A percentile compares a stretch with the other conserved stretches of the same genome.
phyloP scores from a whole-genome alignment of 2,113 vertebrate species.

The Brachypodius melanocephalos region DNA sequence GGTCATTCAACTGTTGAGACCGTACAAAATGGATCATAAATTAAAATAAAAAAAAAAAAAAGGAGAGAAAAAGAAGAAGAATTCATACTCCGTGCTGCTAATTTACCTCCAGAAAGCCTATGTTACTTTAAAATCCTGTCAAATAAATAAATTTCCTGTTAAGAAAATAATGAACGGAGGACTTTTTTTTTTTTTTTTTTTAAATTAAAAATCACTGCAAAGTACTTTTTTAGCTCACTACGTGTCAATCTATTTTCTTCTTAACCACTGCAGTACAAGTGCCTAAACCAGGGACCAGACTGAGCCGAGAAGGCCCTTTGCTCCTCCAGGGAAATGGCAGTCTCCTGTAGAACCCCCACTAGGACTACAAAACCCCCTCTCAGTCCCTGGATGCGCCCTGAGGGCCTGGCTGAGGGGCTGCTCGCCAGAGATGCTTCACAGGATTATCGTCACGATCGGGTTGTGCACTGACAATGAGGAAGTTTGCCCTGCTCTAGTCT shows the following conservation, averaged over 20 bases:
- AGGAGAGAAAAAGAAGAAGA: conserved; percentile 74
- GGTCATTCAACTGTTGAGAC: conserved; percentile 89
- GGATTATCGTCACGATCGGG: conserved; percentile 31
- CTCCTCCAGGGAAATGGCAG: conserved; percentile 55
- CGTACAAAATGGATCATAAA: conserved; percentile 92
- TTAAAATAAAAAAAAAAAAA: conserved; percentile 79
- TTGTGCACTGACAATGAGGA: conserved; percentile 64
- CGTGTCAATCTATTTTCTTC: conserved; percentile 22
- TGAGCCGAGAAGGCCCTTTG: conserved; percentile 40
- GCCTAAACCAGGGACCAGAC: conserved; percentile 68
- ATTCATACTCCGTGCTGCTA: conserved; percentile 81
- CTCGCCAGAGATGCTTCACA: conserved; percentile 54
- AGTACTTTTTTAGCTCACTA: conserved; percentile 59
- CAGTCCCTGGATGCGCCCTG: conserved; percentile 58
- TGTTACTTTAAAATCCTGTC: conserved; percentile 74
- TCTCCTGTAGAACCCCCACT: conserved; percentile 73
- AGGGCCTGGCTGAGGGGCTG: conserved; percentile 49
- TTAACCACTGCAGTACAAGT: conserved; percentile 75
- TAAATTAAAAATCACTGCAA: conserved; percentile 75
- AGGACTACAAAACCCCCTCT: conserved; percentile 13
- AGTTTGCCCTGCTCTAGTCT: conserved; percentile 63
- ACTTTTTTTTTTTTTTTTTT: conserved; percentile 45
- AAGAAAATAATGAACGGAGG: conserved; percentile 72
- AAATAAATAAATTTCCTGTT: conserved; percentile 85
- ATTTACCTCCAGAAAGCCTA: conserved; percentile 80